phyloP scores from a whole-genome alignment of 2,888 invertebrate species.

The Sinhomidia bicolor region DNA sequence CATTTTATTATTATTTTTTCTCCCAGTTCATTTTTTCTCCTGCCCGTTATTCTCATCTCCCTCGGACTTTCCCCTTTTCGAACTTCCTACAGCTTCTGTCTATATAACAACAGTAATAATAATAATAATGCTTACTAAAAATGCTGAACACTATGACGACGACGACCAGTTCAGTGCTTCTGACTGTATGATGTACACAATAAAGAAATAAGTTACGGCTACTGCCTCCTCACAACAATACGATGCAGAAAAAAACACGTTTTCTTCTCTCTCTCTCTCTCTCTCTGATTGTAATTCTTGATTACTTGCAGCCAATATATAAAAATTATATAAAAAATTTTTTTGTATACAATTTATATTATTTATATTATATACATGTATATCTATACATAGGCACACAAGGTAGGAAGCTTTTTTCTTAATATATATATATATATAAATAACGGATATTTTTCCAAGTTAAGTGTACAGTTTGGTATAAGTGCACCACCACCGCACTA shows the following conservation, averaged over 20 bases:
- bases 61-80: constrained; percentile 43
- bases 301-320: constrained; percentile 74
- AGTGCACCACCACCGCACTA: too few species aligned
- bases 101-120: too few species aligned
- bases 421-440: background rate
- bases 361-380: background rate
- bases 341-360: background rate
- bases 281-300: constrained; percentile 74
- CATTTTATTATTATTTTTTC: constrained; percentile 16
- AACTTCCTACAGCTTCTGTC: constrained; percentile 25
- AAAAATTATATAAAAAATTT: constrained; percentile 13
- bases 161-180: constrained; percentile 49
- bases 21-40: constrained; percentile 17
- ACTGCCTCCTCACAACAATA: constrained; percentile 29
- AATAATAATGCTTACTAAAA: too few species aligned
- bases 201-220: constrained; percentile 60
- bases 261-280: background rate
- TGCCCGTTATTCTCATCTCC: constrained; percentile 26
- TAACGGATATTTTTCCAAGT: too few species aligned
- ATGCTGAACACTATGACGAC: too few species aligned
- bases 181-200: constrained; percentile 62
- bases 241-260: background rate
- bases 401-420: too few species aligned
- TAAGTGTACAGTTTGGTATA: background rate
- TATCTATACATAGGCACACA: background rate